Percentiles rank a stretch among this genome's conserved stretches.
phyloP scores from a whole-genome alignment of 2,888 invertebrate genomes.

The Leptopterna dolabrata region DNA sequence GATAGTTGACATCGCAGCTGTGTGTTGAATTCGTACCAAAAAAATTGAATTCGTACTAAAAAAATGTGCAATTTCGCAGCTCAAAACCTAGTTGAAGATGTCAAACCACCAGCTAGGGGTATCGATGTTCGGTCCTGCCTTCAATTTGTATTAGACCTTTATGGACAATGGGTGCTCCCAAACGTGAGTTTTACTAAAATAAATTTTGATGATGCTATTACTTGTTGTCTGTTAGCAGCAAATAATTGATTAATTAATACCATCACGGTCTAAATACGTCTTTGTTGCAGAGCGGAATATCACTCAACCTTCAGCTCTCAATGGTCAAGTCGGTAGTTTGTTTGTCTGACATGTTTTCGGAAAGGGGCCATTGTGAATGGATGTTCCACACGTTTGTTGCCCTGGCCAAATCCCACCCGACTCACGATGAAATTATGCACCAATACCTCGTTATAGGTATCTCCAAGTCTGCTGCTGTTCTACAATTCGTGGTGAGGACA shows the following conservation, averaged over 20 bases:
- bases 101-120: constrained; percentile 63
- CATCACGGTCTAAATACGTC: not conserved
- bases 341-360: constrained; percentile 82
- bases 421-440: constrained; percentile 82
- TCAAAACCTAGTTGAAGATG: not conserved
- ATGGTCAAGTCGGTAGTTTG: constrained; percentile 76
- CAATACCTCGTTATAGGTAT: constrained; percentile 77
- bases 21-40: not conserved
- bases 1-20: no score
- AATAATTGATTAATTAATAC: no score
- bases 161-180: constrained; percentile 78
- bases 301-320: constrained; percentile 66
- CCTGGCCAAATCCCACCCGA: constrained; percentile 74
- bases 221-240: no score
- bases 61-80: not conserved
- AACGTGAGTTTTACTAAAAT: constrained; percentile 67
- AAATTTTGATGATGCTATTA: no score
- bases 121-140: constrained; percentile 93
- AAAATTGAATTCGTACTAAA: not conserved
- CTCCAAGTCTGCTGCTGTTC: constrained; percentile 77
- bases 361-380: constrained; percentile 82
- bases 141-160: constrained; percentile 90
- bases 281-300: constrained; percentile 58
- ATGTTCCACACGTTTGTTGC: constrained; percentile 79
- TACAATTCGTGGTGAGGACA: constrained; percentile 70